phyloP scores from a whole-genome alignment of 2,888 invertebrate species.

The Xestia xanthographa region DNA sequence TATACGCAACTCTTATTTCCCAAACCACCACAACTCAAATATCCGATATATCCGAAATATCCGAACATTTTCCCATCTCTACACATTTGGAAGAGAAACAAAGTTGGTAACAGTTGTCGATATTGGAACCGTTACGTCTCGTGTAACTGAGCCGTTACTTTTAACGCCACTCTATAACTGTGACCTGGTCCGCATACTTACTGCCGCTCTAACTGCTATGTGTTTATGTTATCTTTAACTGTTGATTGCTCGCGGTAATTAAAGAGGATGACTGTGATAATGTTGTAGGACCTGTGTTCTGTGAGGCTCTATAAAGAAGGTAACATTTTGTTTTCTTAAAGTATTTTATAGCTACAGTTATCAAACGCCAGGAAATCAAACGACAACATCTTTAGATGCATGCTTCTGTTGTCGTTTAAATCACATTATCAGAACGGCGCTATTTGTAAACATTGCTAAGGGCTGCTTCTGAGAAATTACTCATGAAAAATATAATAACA shows the following conservation, averaged over 20 bases:
- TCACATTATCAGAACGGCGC: not conserved
- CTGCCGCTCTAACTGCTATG: slow-evolving; percentile 45
- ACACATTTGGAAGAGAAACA: slow-evolving; percentile 61
- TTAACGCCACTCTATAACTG: slow-evolving; percentile 71
- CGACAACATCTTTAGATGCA: not conserved
- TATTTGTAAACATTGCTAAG: not conserved
- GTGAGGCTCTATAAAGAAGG: not conserved
- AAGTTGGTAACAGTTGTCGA: slow-evolving; percentile 68
- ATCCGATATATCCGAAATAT: slow-evolving; percentile 36
- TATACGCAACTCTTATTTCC: slow-evolving; percentile 9
- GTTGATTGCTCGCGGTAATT: slow-evolving; percentile 54
- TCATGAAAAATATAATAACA: not conserved
- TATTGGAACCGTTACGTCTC: slow-evolving; percentile 74
- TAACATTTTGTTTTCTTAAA: not conserved
- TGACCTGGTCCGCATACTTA: slow-evolving; percentile 65
- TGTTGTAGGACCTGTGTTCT: not conserved
- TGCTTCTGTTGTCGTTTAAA: not conserved
- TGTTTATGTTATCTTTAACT: slow-evolving; percentile 59
- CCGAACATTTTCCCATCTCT: slow-evolving; percentile 53
- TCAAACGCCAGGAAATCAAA: not conserved
- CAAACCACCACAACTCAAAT: slow-evolving; percentile 19
- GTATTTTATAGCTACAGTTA: too few relatives aligned
- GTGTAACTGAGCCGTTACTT: slow-evolving; percentile 74
- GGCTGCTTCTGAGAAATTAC: not conserved
- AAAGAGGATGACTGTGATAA: slow-evolving; percentile 34